Evolutionary conservation across 2,888 invertebrate genomes (phyloP), one percentile per base, ranked within the genome.

Genomic region (Sinotaia quadrata): DNA sequence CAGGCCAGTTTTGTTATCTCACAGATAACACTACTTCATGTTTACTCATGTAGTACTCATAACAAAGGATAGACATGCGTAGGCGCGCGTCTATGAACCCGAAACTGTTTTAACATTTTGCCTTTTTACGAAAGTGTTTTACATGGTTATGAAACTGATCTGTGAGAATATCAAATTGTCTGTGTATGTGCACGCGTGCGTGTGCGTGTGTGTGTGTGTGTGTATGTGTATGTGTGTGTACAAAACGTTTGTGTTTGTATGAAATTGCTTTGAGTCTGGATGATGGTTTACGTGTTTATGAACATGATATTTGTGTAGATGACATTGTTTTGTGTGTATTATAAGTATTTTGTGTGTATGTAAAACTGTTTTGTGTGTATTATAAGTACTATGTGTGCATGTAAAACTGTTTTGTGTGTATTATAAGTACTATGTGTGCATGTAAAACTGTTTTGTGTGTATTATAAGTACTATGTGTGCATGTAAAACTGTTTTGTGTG

Each of bases 271-370:
- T n/a, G n/a, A 4, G 27, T 24, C 2, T 24, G 27, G 27, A n/a
- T 52, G 27, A 29, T 12, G 27, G 27, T n/a, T 12, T 52, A n/a
- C 27, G 27, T 52, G 52, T 24, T 27, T 49, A 31, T 24, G 52
- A 29, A 31, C 27, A 31, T 52, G 52, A n/a, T n/a, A n/a, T n/a
- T 10, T 52, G 52, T n/a, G 52, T 52, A 31, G 12, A 31, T 52
- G 27, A 12, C 29, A 29, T 27, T n/a, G 52, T 52, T 27, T n/a
- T 49, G 49, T 49, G 49, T 49, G 49, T 49, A 24, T n/a, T n/a
- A n/a, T n/a, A n/a, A n/a, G n/a, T n/a, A n/a, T n/a, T 49, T n/a
- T 49, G 49, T 49, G 49, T 49, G 49, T 5, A 24, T 49, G 49
- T 49, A 24, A 5, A 5, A 5, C 21, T 49, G 49, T 5, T 49